A percentile compares a stretch with the other conserved stretches of the same genome.
Conservation (phyloP, 2,797 vertebrate genomes). For the Chiroxiphia lanceolata region DNA sequence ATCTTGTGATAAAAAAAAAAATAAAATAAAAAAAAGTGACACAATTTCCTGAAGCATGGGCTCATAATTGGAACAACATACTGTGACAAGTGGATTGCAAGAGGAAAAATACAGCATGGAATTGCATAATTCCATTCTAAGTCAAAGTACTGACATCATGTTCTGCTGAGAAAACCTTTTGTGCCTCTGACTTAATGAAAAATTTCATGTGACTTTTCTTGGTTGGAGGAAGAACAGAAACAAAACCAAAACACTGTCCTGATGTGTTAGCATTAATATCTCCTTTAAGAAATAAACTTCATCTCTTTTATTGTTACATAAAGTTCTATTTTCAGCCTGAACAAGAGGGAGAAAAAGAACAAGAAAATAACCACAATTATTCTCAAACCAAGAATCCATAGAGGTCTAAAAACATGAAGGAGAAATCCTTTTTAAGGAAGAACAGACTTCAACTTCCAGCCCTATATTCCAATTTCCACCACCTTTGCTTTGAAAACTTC, state of each 20-base stretch:
- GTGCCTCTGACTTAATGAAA: neutral
- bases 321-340: neutral
- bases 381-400: neutral
- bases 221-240: conserved; percentile 3
- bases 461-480: neutral
- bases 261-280: neutral
- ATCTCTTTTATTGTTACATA: conserved; percentile 7
- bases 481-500: neutral
- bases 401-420: neutral
- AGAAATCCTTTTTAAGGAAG: neutral
- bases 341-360: neutral
- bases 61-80: neutral
- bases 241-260: neutral
- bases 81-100: neutral
- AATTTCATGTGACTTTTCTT: neutral
- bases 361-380: neutral
- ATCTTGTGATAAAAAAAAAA: neutral
- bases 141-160: neutral
- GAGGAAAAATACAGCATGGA: neutral
- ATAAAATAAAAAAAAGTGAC: neutral
- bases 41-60: neutral
- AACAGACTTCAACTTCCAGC: neutral
- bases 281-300: neutral
- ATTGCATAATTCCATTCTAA: neutral
- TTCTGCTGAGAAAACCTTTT: conserved; percentile 16